Percentiles rank a stretch among this genome's conserved stretches.
phyloP scores from a whole-genome alignment of 2,888 invertebrate genomes.

The Neocrepidodera transversa region DNA sequence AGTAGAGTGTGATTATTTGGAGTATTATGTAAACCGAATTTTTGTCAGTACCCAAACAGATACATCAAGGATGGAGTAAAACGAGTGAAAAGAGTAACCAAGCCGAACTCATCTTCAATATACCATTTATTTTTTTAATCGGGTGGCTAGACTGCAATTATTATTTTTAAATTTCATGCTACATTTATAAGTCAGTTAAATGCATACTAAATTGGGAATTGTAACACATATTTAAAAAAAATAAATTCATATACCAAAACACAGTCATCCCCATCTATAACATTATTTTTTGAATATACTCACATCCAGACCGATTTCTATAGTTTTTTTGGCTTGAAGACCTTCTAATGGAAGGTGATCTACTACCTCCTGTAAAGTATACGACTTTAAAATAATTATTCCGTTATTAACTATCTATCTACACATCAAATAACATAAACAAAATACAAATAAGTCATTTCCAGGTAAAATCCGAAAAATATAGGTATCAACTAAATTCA shows the following conservation, averaged over 20 bases:
- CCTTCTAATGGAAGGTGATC: slow-evolving; percentile 20
- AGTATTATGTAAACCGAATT: no score
- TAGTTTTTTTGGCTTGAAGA: slow-evolving; percentile 14
- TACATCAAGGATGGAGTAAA: no score
- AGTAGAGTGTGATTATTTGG: no score
- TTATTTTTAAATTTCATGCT: neutral
- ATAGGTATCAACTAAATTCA: no score
- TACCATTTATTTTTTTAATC: no score
- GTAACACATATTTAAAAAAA: no score
- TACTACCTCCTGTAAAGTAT: slow-evolving; percentile 18
- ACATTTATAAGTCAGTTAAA: neutral
- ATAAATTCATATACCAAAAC: neutral
- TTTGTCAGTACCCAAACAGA: no score
- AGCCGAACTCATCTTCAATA: no score
- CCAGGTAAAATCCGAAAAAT: no score
- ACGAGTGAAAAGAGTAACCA: no score
- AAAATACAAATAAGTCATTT: no score
- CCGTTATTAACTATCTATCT: neutral
- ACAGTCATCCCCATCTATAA: slow-evolving; percentile 1
- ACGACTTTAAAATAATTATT: neutral
- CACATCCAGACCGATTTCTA: slow-evolving; percentile 15
- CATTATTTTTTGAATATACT: slow-evolving; percentile 7
- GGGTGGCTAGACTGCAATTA: no score
- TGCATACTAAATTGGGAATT: neutral
- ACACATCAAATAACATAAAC: neutral